Base-by-base conservation (phyloP, 2,888 invertebrate genomes). In the Miltochrista miniata region DNA sequence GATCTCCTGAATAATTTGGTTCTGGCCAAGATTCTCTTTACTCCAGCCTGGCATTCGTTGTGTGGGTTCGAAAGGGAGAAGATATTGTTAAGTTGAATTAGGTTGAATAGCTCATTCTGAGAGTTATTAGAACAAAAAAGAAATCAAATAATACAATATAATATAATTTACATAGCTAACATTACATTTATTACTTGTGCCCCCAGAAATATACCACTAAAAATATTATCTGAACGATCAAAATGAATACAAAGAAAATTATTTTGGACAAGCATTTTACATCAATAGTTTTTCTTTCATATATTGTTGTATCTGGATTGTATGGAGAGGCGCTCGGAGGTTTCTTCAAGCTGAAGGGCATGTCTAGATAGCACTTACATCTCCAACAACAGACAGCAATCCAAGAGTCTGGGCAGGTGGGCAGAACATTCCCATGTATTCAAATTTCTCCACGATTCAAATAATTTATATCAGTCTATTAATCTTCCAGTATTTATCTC, bases 191-290 rank as follows among this genome's bases (percentile, higher is more conserved):
- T 46, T 31, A 38, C 39, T 56, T 41, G 18, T 24, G 18, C 24
- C 37, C 56, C 64, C 68, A 69, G 53, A 74, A 68, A 37, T 74
- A 74, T 15, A 74, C 40, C 3, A 74, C 42, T 10, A 80, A 71
- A 12, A 73, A 35, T 37, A 64, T 71, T 48, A 84, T 66, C 64
- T 85, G 85, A 14, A 70, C 7, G 10, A 76, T n/a, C 9, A 83
- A 49, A 15, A 84, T 58, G 3, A 61, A n/a, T 0, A 64, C 45
- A 33, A 85, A 69, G 2, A 72, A 48, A 0, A 46, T 56, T 12
- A 70, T 61, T 61, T 78, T 83, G 1, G 72, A 14, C 8, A 73
- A 76, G 45, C 80, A 84, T 57, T 79, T 82, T 4, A 72, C 29
- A 31, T 77, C 70, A 30, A 76, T 38, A 1, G 2, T 3, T 10